Evolutionary conservation across 2,888 invertebrate genomes (phyloP).

Genomic region (Lasioglossum calceatum): DNA sequence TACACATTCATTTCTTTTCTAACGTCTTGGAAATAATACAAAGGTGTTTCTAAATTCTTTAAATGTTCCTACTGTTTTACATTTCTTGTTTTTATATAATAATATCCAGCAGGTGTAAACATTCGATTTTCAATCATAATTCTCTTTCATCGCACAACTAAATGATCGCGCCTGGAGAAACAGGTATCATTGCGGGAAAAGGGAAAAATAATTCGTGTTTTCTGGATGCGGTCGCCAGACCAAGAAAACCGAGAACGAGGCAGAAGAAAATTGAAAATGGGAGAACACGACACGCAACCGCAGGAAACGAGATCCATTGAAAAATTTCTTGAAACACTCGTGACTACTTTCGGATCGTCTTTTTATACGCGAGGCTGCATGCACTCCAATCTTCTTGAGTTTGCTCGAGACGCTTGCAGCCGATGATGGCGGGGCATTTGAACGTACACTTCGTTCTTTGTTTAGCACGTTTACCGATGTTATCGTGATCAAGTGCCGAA

Average conservation of each 20-base stretch:
- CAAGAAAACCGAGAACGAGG: constrained; percentile 12
- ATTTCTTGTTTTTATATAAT: background rate
- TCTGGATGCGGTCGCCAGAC: background rate
- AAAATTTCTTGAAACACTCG: constrained; percentile 26
- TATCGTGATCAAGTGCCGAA: background rate
- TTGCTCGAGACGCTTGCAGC: background rate
- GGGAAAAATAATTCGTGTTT: background rate
- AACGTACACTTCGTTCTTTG: background rate
- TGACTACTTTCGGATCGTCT: constrained; percentile 31
- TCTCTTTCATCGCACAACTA: background rate
- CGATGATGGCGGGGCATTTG: background rate
- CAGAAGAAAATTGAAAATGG: constrained; percentile 1
- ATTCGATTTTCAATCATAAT: background rate
- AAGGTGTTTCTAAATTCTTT: no score
- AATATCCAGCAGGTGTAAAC: background rate
- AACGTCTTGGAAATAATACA: no score
- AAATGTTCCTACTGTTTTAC: no score
- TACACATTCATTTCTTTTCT: no score
- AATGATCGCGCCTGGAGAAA: background rate
- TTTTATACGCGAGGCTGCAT: background rate
- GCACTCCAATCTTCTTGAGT: background rate
- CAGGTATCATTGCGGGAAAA: background rate
- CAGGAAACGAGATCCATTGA: constrained; percentile 49
- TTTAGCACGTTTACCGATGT: background rate
- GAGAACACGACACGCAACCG: constrained; percentile 24